A percentile compares a stretch with the other conserved stretches of the same genome.
These are phyloP conservation scores for Meandrina meandrites DNA, from an alignment of 92 coral and sea anemone species.

Conservation along the genomic window DNA sequence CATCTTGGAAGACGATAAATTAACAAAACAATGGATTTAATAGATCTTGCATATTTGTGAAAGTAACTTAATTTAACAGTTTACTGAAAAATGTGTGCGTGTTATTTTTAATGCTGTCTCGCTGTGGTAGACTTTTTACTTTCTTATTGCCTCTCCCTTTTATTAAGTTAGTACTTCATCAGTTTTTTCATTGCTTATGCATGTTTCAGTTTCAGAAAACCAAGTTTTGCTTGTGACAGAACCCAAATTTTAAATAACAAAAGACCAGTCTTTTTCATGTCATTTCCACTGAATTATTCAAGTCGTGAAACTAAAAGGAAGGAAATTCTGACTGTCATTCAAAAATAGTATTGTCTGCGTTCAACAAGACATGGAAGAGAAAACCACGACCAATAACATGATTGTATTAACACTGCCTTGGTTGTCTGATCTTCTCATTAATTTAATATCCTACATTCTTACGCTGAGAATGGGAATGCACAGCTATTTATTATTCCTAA, in stretches of 20 bases:
- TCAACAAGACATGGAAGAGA: not conserved
- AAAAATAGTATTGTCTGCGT: not conserved
- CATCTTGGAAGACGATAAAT: not conserved
- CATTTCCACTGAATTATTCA: not conserved
- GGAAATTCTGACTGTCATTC: not conserved
- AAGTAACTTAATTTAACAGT: not conserved
- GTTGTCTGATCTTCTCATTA: not conserved
- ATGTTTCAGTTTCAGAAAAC: constrained; percentile 27
- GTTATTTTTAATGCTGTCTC: not conserved
- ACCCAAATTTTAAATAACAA: not conserved
- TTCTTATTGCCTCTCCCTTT: not conserved
- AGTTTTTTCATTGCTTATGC: not conserved
- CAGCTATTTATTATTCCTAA: no score
- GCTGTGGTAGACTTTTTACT: not conserved
- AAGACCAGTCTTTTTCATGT: not conserved
- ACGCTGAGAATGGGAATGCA: not conserved
- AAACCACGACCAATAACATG: not conserved
- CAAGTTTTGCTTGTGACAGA: not conserved
- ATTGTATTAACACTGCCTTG: not conserved
- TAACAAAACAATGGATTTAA: not conserved
- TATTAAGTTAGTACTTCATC: not conserved
- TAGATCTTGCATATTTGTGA: not conserved
- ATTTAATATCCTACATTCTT: no score
- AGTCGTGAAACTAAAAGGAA: constrained; percentile 13
- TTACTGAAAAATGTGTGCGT: not conserved